Evolutionary conservation across 2,113 vertebrate genomes (phyloP).

Genomic region (Vicugna pacos): DNA sequence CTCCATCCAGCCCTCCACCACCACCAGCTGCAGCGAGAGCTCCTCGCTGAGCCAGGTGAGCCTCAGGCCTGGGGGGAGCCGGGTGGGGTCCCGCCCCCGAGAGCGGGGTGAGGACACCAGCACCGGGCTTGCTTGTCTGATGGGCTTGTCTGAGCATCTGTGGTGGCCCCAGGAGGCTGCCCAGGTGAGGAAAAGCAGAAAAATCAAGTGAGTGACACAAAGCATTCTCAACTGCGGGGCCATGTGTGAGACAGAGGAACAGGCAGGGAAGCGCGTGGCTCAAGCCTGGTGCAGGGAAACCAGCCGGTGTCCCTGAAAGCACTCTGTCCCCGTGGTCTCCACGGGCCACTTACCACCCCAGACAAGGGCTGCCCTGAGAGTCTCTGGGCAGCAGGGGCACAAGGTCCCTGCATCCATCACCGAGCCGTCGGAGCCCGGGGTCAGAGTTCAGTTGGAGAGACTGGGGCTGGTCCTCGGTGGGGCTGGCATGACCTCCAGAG

Average conservation of each 20-base stretch:
- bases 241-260: too few species aligned
- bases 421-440: background rate
- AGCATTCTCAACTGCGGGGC: too few species aligned
- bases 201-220: too few species aligned
- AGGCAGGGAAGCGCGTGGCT: too few species aligned
- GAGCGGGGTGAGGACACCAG: background rate
- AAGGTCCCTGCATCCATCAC: background rate
- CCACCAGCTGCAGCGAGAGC: background rate
- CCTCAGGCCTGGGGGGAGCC: rapidly evolving
- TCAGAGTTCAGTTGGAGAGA: background rate
- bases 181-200: too few species aligned
- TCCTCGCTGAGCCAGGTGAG: background rate
- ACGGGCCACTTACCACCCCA: too few species aligned
- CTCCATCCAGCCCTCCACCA: background rate
- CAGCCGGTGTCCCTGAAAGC: too few species aligned
- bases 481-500: background rate
- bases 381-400: too few species aligned
- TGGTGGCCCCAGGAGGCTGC: too few species aligned
- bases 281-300: too few species aligned
- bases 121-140: background rate
- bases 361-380: background rate
- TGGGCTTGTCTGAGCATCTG: rapidly evolving
- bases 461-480: rapidly evolving
- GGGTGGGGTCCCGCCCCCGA: background rate
- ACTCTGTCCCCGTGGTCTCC: background rate